Conservation (phyloP, 2,888 invertebrate species). For the Emmelina monodactyla region DNA sequence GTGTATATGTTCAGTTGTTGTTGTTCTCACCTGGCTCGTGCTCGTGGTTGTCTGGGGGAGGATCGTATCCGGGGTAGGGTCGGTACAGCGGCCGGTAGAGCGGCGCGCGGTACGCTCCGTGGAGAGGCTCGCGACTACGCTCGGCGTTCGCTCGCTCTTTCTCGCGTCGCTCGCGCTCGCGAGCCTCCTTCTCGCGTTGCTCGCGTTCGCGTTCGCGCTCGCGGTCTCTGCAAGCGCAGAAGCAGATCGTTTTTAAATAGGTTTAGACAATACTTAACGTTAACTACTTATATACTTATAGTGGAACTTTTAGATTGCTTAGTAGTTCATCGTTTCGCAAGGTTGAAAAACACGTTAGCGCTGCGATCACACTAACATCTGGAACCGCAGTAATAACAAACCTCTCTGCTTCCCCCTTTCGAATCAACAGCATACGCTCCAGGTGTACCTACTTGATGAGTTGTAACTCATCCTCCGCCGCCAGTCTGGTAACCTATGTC, state of each 20-base stretch:
- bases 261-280: neutral
- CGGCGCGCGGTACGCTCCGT: conserved; percentile 31
- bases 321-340: too few species aligned
- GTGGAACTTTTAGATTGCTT: too few species aligned
- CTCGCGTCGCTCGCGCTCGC: conserved; percentile 39
- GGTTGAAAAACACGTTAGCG: too few species aligned
- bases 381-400: too few species aligned
- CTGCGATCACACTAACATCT: too few species aligned
- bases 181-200: conserved; percentile 49
- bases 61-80: conserved; percentile 42
- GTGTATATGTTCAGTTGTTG: too few species aligned
- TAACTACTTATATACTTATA: neutral
- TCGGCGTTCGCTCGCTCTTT: conserved; percentile 50
- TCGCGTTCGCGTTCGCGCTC: conserved; percentile 34
- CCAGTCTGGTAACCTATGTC: too few species aligned
- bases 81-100: conserved; percentile 32
- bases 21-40: too few species aligned
- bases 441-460: too few species aligned
- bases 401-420: too few species aligned
- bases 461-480: too few species aligned
- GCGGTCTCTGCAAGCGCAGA: conserved; percentile 27
- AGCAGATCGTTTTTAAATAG: conserved; percentile 26
- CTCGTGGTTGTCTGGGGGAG: conserved; percentile 21
- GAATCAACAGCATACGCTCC: too few species aligned
- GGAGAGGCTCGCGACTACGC: conserved; percentile 2